Evolutionary conservation across 2,113 vertebrate species (phyloP).

Genomic region (Dipodomys merriami): DNA sequence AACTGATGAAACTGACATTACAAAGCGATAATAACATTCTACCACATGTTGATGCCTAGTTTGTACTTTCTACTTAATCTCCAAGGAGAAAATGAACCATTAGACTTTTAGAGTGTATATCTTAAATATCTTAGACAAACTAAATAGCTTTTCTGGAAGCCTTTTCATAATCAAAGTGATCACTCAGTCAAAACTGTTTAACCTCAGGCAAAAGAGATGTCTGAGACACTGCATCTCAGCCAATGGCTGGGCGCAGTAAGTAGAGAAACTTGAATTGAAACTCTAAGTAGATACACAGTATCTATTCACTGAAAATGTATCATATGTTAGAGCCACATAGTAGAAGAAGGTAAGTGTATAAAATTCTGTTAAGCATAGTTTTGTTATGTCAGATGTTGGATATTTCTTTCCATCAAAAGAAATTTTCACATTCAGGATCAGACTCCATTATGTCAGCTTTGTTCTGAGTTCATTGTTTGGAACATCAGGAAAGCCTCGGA

Average conservation of each 20-base stretch:
- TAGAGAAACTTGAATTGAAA: neutral
- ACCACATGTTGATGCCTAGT: neutral
- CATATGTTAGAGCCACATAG: neutral
- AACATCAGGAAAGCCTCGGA: neutral
- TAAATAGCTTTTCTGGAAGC: neutral
- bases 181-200: neutral
- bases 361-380: neutral
- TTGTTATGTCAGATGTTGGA: neutral
- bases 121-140: neutral
- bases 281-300: neutral
- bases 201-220: neutral
- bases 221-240: neutral
- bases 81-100: slow-evolving; percentile 14
- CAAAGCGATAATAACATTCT: neutral
- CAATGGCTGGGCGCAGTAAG: no score
- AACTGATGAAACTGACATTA: slow-evolving; percentile 15
- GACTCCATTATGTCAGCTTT: neutral
- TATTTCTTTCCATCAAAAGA: neutral
- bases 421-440: neutral
- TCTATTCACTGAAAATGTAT: neutral
- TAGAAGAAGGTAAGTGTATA: neutral
- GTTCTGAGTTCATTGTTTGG: neutral
- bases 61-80: neutral
- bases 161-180: neutral
- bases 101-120: neutral